Percentiles rank a stretch among this genome's conserved stretches.
These are phyloP conservation scores for Mola mola DNA, from an alignment of 2,113 vertebrate species.

Conservation along the genomic window DNA sequence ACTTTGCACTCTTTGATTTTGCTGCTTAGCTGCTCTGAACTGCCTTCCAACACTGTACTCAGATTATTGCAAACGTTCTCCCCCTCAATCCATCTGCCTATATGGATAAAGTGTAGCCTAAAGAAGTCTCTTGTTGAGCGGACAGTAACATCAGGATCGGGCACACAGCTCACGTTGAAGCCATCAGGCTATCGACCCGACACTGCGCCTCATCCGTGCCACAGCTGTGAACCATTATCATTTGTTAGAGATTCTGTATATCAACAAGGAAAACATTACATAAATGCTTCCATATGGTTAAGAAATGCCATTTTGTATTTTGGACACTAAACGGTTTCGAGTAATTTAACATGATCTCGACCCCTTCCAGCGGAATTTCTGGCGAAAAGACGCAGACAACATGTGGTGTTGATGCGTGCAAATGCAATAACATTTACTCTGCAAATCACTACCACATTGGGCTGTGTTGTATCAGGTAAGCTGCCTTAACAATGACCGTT, in stretches of 20 bases:
- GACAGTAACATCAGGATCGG: conserved; percentile 12
- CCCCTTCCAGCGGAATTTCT: conserved; percentile 59
- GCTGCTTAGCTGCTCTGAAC: neutral
- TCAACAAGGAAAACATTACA: conserved; percentile 88
- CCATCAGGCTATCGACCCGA: conserved; percentile 64
- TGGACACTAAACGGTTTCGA: conserved; percentile 91
- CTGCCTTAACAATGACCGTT: conserved; percentile 53
- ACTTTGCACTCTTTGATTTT: conserved; percentile 8
- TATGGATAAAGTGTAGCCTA: conserved; percentile 20
- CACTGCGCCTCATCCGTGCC: conserved; percentile 70
- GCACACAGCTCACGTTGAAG: conserved; percentile 63
- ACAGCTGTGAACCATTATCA: conserved; percentile 94
- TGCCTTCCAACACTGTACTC: neutral
- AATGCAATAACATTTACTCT: conserved; percentile 90
- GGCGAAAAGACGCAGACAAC: conserved; percentile 60
- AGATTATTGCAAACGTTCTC: conserved; percentile 11
- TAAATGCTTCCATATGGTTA: conserved; percentile 93
- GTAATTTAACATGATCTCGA: conserved; percentile 90
- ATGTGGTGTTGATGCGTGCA: conserved; percentile 81
- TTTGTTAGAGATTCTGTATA: conserved; percentile 92
- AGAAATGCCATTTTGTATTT: conserved; percentile 86
- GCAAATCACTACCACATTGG: conserved; percentile 82
- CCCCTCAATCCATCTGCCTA: conserved; percentile 20
- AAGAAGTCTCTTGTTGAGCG: conserved; percentile 40
- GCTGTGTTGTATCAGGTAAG: conserved; percentile 65